Evolutionary conservation across 2,113 vertebrate genomes (phyloP).

Genomic region (Tricholaema leucomelas): DNA sequence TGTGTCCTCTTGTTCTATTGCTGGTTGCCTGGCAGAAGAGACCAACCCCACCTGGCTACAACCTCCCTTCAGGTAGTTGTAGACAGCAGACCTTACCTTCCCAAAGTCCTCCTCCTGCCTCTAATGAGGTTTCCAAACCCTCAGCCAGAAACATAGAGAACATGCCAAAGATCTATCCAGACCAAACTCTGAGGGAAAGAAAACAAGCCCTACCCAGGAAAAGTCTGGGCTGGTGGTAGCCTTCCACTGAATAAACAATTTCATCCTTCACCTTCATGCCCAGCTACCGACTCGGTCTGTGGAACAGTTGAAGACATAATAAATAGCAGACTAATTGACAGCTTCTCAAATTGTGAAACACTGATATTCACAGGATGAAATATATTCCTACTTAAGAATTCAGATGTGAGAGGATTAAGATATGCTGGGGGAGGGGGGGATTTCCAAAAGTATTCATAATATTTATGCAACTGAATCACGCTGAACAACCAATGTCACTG

Average conservation of each 20-base stretch:
- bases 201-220: neutral
- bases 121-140: neutral
- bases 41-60: too few species aligned
- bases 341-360: neutral
- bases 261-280: neutral
- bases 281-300: neutral
- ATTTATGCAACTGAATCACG: neutral
- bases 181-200: neutral
- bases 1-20: too few species aligned
- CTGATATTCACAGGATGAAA: neutral
- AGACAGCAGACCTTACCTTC: too few species aligned
- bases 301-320: slow-evolving; percentile 13
- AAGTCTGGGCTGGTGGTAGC: neutral
- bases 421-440: neutral
- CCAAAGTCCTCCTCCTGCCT: neutral
- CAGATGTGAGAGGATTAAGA: neutral
- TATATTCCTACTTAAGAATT: neutral
- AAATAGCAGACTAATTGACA: slow-evolving; percentile 42
- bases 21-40: too few species aligned
- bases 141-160: neutral
- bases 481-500: neutral
- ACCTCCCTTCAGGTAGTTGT: too few species aligned
- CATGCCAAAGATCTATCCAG: slow-evolving; percentile 5
- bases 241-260: slow-evolving; percentile 27
- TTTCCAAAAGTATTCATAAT: neutral